A percentile compares a stretch with the other conserved stretches of the same genome.
Conservation (phyloP, 1,140 invertebrate species). For the Samia ricini region DNA sequence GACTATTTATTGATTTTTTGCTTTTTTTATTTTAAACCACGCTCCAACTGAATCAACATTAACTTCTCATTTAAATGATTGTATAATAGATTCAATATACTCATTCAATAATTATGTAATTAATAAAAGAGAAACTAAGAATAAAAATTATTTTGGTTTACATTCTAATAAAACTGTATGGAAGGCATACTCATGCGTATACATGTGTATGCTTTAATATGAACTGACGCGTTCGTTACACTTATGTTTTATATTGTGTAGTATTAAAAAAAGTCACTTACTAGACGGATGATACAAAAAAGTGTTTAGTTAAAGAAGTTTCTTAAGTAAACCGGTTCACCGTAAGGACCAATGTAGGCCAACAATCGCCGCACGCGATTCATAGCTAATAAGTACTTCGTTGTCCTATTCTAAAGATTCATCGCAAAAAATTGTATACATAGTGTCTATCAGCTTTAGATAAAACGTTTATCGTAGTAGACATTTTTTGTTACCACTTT, state of each 20-base stretch:
- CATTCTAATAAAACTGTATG: neutral
- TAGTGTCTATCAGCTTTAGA: neutral
- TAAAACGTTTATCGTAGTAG: conserved; percentile 1
- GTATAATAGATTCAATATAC: neutral
- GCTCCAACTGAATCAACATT: neutral
- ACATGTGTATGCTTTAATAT: neutral
- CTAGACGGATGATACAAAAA: conserved; percentile 20
- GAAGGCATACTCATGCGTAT: neutral
- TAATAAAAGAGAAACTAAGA: neutral
- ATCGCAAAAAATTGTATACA: conserved; percentile 17
- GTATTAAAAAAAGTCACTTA: neutral
- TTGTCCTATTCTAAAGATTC: conserved; percentile 32
- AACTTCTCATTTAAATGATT: neutral
- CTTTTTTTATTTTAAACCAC: neutral
- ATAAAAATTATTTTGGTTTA: neutral
- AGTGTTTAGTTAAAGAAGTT: conserved; percentile 30
- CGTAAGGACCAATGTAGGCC: conserved; percentile 42
- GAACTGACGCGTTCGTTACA: neutral
- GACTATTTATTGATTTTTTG: neutral
- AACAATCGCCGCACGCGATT: conserved; percentile 44
- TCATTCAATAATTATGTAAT: too few relatives aligned
- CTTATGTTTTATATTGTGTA: neutral
- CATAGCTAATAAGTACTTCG: conserved; percentile 14
- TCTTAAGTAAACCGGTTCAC: conserved; percentile 31
- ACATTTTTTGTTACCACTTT: conserved; percentile 1